Base-by-base conservation (phyloP, 2,113 vertebrate genomes). In the Corydoras sp. region DNA sequence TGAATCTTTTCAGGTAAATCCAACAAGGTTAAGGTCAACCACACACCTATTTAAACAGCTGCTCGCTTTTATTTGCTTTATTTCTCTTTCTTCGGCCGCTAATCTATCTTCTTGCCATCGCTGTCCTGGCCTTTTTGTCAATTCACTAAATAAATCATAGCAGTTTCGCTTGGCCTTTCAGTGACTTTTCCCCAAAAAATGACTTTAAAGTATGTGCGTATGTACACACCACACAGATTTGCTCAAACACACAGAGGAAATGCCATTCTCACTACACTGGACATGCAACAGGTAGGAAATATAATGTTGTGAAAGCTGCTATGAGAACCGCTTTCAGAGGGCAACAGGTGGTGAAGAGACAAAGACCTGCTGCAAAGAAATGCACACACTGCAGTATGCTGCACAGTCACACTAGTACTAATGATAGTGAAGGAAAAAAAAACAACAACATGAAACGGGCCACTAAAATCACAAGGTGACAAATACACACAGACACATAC, bases 241-340 rank as follows among this genome's bases (percentile, higher is more conserved):
- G 10, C 48, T 51, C 56, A 68, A 29, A 29, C 18, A 50, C n/a
- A 68, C n/a, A 43, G 43, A 51, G 62, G 55, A 50, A 59, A 73
- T 65, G 29, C 29, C 24, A 72, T 18, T 24, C 76, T 85, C 76
- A 80, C 70, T 58, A 55, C 62, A 64, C 74, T 32, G 4, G 80
- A 81, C 80, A 71, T 68, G 79, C 81, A 78, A 79, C 73, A 83
- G 66, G 70, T 77, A 74, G 51, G 72, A 72, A 76, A 79, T 78
- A 86, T 82, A 83, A 86, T 82, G 77, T 71, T 61, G 12, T 60
- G 59, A 71, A 78, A 77, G 80, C 67, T 84, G 80, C 81, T 11
- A 69, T 71, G 12, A 77, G 73, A 76, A 83, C 76, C 69, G 62
- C 69, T 78, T 85, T 81, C 77, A 81, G 73, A 64, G 68, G 70